Conservation (phyloP, 2,888 invertebrate species). For the Fabriciana adippe region DNA sequence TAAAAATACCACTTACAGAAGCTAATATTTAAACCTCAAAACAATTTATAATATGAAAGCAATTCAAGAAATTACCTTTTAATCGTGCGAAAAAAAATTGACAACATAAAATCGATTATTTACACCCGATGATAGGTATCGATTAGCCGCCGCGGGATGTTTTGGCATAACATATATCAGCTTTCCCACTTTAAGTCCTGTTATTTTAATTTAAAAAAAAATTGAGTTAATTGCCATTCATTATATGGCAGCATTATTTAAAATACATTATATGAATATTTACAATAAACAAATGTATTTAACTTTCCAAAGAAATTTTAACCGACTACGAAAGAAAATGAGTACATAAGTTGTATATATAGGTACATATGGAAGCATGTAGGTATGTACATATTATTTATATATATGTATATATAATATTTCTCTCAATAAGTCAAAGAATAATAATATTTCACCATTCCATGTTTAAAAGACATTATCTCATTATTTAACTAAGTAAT, state of each 20-base stretch:
- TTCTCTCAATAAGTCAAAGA: no score
- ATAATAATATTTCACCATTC: no score
- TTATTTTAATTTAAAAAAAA: constrained; percentile 33
- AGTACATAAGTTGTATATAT: no score
- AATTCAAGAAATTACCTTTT: constrained; percentile 25
- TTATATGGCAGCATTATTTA: constrained; percentile 6
- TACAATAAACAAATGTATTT: neutral
- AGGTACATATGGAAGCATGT: no score
- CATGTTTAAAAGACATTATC: no score
- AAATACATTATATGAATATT: constrained; percentile 7
- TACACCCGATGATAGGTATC: constrained; percentile 42
- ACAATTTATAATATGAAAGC: constrained; percentile 8
- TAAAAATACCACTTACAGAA: constrained; percentile 12
- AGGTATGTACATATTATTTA: no score
- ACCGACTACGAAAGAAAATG: neutral
- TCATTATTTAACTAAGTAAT: no score
- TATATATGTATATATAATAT: no score
- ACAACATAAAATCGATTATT: constrained; percentile 41
- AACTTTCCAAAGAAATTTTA: constrained; percentile 1
- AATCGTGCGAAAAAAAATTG: constrained; percentile 26
- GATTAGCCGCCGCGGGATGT: constrained; percentile 41
- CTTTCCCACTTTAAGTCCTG: constrained; percentile 33
- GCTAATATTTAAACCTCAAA: constrained; percentile 14
- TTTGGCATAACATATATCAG: constrained; percentile 34
- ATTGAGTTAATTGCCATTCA: constrained; percentile 15